Percentiles rank a stretch among this genome's conserved stretches.
Conservation (phyloP, 1,140 invertebrate species). For the Brachystomella parvula region DNA sequence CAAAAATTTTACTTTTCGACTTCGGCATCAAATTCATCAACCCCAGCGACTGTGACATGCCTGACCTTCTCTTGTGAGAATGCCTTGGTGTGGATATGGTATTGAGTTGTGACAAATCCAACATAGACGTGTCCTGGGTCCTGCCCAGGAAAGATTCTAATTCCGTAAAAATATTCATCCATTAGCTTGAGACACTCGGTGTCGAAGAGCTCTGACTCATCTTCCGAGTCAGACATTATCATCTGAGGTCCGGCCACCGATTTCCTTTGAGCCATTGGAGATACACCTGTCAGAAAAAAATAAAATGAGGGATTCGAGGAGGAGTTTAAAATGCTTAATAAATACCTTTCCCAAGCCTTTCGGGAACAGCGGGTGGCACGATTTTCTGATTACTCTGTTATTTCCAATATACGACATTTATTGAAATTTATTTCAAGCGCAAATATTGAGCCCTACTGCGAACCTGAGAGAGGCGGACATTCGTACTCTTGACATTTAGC, state of each 20-base stretch:
- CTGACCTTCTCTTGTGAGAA: slow-evolving; percentile 83
- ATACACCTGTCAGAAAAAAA: slow-evolving; percentile 5
- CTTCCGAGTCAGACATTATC: slow-evolving; percentile 57
- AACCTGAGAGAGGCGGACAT: slow-evolving; percentile 52
- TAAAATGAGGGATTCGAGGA: no score
- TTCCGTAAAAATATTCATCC: slow-evolving; percentile 95
- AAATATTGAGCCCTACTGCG: slow-evolving; percentile 9
- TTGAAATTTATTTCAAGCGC: not conserved
- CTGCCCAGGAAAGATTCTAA: slow-evolving; percentile 70
- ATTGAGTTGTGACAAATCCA: slow-evolving; percentile 99
- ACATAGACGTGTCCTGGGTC: slow-evolving; percentile 95
- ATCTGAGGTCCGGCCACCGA: slow-evolving; percentile 57
- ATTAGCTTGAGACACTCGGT: slow-evolving; percentile 81
- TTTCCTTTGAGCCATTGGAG: slow-evolving; percentile 42
- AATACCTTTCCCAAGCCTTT: slow-evolving; percentile 45
- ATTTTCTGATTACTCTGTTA: slow-evolving; percentile 56
- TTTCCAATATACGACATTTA: slow-evolving; percentile 22
- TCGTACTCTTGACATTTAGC: slow-evolving; percentile 42
- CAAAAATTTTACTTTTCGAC: slow-evolving; percentile 55
- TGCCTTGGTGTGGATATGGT: slow-evolving; percentile 76
- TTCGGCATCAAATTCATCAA: slow-evolving; percentile 66
- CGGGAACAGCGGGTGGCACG: slow-evolving; percentile 56
- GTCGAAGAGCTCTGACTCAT: slow-evolving; percentile 61
- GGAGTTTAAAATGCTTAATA: not conserved
- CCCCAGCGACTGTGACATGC: slow-evolving; percentile 72